Base-by-base conservation (phyloP, 2,888 invertebrate species). In the Subacronicta megacephala region DNA sequence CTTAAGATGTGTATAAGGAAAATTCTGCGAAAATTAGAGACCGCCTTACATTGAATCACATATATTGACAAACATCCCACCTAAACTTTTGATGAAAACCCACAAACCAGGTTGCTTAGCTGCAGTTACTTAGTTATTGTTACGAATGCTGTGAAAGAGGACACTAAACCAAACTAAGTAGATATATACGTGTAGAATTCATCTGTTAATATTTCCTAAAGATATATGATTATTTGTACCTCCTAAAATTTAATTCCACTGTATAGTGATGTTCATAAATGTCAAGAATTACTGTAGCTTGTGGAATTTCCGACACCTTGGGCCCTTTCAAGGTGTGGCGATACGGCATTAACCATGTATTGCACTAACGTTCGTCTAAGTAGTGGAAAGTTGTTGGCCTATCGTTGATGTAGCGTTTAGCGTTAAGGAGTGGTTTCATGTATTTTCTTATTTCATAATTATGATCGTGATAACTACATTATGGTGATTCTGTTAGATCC, bases 281-380 rank as follows among this genome's bases (percentile, higher is more conserved):
- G 46, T 47, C 65, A 64, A 29, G 18, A 38, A 52, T 64, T 31
- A 36, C 36, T 43, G 37, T 31, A 38, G 33, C 51, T 18, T 49
- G 33, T 33, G 40, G 66, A 58, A 54, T 65, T 70, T 54, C 60
- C 44, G 38, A 59, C 49, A 66, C 46, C 13, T 42, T 41, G 13
- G 31, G 53, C 62, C 66, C 59, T 71, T 72, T 43, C 44, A 47
- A 71, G 59, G 67, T 62, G 52, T 46, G 62, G 52, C 50, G 37
- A 53, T 49, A 23, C 23, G 50, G 49, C 53, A 54, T 71, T 64
- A 58, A 65, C 42, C 42, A 49, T 70, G 41, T 52, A 49, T 51
- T 43, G 50, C 50, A 50, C 17, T 52, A 54, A 45, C 44, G 44
- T 49, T 37, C 54, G 40, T 40, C 35, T 47, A 62, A 56, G 45